Base-by-base conservation (phyloP, 2,113 vertebrate genomes). In the Cricetomys ansorgei region DNA sequence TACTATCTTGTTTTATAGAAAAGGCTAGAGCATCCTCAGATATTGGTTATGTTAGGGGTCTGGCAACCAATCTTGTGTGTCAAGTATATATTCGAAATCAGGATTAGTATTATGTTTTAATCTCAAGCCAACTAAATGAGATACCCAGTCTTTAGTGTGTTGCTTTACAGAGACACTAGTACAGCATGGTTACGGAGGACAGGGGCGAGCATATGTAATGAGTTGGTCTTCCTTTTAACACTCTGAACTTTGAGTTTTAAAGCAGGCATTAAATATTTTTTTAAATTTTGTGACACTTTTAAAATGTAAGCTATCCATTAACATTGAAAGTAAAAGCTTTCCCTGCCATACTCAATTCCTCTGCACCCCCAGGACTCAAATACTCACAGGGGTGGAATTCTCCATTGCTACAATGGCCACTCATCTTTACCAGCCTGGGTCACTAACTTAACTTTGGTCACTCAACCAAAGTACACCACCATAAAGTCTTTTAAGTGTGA, bases 181-280 rank as follows among this genome's bases (percentile, higher is more conserved):
- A 37, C 7, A 45, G 5, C 0, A 7, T 50, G n/a, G 79, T 21
- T 1, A 10, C 15, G 5, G 16, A 87, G 57, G 48, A n/a, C 13
- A 40, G 40, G 25, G 31, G 6, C 64, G 70, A 80, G 40, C 21
- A 62, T 11, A 1, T 19, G 13, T 17, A 43, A 57, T 8, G 8
- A 29, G 16, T 9, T 12, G 57, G 59, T 50, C 50, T 55, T 6
- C 8, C 55, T 86, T 70, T 69, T 48, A 86, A 55, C 16, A 69
- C 45, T 19, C 34, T 69, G 34, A 93, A 87, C 48, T 89, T 87
- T 83, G 67, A 94, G 72, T 94, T 92, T 79, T 45, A 48, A 95
- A 95, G 69, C 34, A 79, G 19, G 95, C 79, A 19, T 45, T 69
- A 57, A 37, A 69, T 29, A 88, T 67, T 31, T 57, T 92, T 50